These are phyloP conservation scores for Masticophis lateralis DNA, from an alignment of 2,797 vertebrate genomes.

Conservation along the genomic window DNA sequence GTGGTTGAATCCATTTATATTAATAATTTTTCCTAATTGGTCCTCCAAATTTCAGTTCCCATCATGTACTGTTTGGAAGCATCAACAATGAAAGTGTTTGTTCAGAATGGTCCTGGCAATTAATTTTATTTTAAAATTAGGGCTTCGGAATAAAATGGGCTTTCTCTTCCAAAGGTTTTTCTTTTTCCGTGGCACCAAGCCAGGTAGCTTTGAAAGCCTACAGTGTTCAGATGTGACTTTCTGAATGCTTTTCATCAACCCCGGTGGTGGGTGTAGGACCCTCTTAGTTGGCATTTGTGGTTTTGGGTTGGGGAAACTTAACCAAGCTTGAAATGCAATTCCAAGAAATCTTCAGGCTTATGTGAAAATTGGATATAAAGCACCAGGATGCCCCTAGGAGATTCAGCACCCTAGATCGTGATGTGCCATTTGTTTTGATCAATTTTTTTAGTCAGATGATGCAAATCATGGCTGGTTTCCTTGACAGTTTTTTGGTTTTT, in stretches of 20 bases:
- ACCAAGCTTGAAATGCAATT: neutral
- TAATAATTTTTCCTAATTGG: neutral
- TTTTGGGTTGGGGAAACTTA: neutral
- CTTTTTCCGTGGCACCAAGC: neutral
- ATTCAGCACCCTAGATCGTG: neutral
- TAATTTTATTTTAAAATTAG: conserved; percentile 25
- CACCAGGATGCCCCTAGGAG: neutral
- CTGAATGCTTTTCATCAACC: neutral
- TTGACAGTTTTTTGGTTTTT: neutral
- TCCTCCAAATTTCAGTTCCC: neutral
- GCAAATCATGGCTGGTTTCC: neutral
- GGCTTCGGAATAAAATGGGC: conserved; percentile 10
- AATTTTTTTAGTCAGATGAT: neutral
- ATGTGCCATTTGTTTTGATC: neutral
- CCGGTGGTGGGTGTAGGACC: neutral
- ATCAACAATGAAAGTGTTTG: conserved; percentile 26
- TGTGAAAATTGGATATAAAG: neutral
- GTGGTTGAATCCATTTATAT: conserved; percentile 6
- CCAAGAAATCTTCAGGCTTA: neutral
- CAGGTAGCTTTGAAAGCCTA: conserved; percentile 4
- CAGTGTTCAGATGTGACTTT: conserved; percentile 8
- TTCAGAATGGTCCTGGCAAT: neutral
- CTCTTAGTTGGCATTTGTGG: neutral
- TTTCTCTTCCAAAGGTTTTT: conserved; percentile 14
- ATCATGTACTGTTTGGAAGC: neutral